Percentiles rank a stretch among this genome's conserved stretches.
Conservation (phyloP, 2,888 invertebrate genomes). For the Carpatolechia fugitivella region DNA sequence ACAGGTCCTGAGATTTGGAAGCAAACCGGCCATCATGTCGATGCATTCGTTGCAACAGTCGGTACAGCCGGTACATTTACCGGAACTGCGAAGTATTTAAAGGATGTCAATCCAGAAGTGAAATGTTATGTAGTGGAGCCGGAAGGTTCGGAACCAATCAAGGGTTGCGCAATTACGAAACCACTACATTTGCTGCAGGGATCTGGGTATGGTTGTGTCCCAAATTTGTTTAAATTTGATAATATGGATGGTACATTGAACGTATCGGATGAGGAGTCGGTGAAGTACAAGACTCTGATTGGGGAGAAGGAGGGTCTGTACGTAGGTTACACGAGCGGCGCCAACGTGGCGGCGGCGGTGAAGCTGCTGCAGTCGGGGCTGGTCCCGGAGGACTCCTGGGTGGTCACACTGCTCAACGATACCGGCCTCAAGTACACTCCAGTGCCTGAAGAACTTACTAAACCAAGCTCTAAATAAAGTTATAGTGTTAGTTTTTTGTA, state of each 20-base stretch:
- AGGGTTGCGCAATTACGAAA: slow-evolving; percentile 60
- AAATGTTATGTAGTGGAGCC: slow-evolving; percentile 64
- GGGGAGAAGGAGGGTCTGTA: slow-evolving; percentile 66
- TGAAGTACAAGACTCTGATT: slow-evolving; percentile 53
- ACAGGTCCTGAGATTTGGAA: slow-evolving; percentile 73
- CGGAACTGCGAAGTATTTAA: slow-evolving; percentile 61
- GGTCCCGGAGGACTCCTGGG: slow-evolving; percentile 61
- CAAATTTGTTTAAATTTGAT: slow-evolving; percentile 60
- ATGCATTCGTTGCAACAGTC: slow-evolving; percentile 64
- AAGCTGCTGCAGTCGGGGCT: slow-evolving; percentile 58
- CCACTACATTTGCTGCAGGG: slow-evolving; percentile 69
- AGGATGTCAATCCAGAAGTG: slow-evolving; percentile 58
- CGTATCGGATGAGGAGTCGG: slow-evolving; percentile 62
- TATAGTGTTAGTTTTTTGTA: background rate
- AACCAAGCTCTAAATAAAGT: background rate
- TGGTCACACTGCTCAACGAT: slow-evolving; percentile 63
- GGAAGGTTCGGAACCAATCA: slow-evolving; percentile 61
- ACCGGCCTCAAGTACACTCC: slow-evolving; percentile 67
- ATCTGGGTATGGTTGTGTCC: slow-evolving; percentile 67
- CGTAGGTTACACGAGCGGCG: slow-evolving; percentile 69
- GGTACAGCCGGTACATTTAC: slow-evolving; percentile 68
- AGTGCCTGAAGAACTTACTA: slow-evolving; percentile 41
- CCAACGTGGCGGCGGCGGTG: slow-evolving; percentile 68
- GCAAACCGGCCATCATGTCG: slow-evolving; percentile 64
- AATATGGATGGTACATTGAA: slow-evolving; percentile 60